phyloP scores from a whole-genome alignment of 1,140 invertebrate genomes.

The Drosophila albomicans region DNA sequence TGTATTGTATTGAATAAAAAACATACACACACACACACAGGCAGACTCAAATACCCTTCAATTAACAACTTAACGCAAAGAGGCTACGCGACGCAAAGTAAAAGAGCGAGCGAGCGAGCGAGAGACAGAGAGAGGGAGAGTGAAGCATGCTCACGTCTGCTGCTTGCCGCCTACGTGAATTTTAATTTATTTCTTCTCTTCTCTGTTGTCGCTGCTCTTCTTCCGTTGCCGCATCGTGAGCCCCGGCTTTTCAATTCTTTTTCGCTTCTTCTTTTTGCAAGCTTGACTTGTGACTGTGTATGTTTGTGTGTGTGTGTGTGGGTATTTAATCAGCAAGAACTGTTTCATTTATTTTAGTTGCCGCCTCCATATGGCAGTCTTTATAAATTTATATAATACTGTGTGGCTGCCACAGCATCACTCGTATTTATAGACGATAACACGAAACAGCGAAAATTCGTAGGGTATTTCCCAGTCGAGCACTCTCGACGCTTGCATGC shows the following conservation, averaged over 20 bases:
- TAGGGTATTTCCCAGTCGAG: conserved; percentile 2
- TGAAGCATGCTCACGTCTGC: conserved; percentile 29
- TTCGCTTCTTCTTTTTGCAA: conserved; percentile 10
- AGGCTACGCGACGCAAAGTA: background rate
- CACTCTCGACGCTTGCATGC: background rate
- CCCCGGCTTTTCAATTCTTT: background rate
- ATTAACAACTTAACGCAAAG: conserved; percentile 70
- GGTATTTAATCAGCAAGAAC: conserved; percentile 1
- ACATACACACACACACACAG: conserved; percentile 26
- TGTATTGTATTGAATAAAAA: conserved; percentile 7
- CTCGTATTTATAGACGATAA: background rate
- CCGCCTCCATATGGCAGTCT: background rate
- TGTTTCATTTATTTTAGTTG: background rate
- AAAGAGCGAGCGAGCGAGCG: background rate
- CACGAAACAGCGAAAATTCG: background rate
- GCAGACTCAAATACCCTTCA: conserved; percentile 72
- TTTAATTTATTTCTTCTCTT: conserved; percentile 64
- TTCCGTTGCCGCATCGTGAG: background rate
- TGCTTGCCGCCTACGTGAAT: conserved; percentile 61
- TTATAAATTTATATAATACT: background rate
- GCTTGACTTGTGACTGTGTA: background rate
- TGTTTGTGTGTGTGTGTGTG: background rate
- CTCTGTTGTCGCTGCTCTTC: conserved; percentile 7
- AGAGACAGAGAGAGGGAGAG: no score
- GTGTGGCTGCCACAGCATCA: background rate